Percentiles rank a stretch among this genome's conserved stretches.
These are phyloP conservation scores for Platysteira castanea DNA, from an alignment of 2,113 vertebrate species.

Conservation along the genomic window DNA sequence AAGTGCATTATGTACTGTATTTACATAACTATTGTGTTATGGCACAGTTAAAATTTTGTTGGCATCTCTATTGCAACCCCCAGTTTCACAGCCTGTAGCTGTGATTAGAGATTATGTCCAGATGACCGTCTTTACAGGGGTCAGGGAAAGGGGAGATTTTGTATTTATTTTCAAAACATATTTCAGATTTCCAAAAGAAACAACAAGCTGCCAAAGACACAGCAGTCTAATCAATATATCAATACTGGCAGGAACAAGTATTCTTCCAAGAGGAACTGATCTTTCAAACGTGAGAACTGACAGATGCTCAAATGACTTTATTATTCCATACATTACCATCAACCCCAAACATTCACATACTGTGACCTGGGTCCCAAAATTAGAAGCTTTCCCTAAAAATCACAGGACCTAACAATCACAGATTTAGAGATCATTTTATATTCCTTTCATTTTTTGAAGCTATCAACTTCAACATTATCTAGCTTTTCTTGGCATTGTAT, in stretches of 20 bases:
- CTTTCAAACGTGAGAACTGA: background rate
- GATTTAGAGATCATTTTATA: background rate
- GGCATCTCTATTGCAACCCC: background rate
- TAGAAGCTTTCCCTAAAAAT: background rate
- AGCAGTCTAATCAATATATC: conserved; percentile 11
- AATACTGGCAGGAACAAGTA: background rate
- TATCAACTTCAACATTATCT: background rate
- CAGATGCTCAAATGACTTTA: background rate
- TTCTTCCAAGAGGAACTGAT: background rate
- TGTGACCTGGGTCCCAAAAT: background rate
- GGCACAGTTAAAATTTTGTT: background rate
- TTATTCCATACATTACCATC: background rate
- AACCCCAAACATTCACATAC: background rate
- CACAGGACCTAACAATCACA: background rate
- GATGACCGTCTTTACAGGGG: background rate
- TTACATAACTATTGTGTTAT: conserved; percentile 2
- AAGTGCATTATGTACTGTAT: background rate
- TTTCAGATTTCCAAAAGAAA: conserved; percentile 26
- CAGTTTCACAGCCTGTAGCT: background rate
- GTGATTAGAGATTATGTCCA: background rate
- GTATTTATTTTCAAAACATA: background rate
- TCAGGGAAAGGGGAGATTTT: background rate
- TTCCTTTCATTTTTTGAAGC: background rate
- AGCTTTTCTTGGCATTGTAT: background rate
- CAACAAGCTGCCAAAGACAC: background rate